These are phyloP conservation scores for Enoplosus armatus DNA, from an alignment of 2,797 vertebrate species.

Conservation along the genomic window DNA sequence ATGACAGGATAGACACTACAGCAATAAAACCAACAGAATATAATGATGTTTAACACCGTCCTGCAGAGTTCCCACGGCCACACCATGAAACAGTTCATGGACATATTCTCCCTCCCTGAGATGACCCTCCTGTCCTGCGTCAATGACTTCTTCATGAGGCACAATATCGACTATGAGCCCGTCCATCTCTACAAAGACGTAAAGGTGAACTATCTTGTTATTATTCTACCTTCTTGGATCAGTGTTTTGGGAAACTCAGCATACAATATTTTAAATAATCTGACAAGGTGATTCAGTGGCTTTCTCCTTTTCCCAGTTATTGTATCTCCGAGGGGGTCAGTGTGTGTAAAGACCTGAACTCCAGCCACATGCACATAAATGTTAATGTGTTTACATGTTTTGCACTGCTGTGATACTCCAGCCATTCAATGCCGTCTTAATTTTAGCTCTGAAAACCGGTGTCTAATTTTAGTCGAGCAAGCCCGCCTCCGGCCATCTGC, in stretches of 20 bases:
- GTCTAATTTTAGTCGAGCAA: conserved; percentile 78
- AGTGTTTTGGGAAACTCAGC: neutral
- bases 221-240: neutral
- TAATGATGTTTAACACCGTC: conserved; percentile 1
- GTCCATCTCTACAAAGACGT: conserved; percentile 99
- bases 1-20: neutral
- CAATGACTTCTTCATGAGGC: conserved; percentile 97
- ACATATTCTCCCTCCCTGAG: conserved; percentile 98
- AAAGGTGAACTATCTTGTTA: conserved; percentile 86
- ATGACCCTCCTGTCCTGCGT: conserved; percentile 97
- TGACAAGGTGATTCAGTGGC: neutral
- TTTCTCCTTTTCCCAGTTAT: neutral
- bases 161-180: conserved; percentile 98
- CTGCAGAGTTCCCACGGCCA: conserved; percentile 94
- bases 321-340: neutral
- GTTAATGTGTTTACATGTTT: conserved; percentile 40
- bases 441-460: conserved; percentile 70
- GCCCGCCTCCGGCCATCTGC: conserved; percentile 63
- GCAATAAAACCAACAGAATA: neutral
- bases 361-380: neutral
- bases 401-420: conserved; percentile 29
- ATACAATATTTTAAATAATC: neutral
- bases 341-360: conserved; percentile 9
- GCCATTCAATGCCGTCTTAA: conserved; percentile 58
- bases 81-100: conserved; percentile 99